Evolutionary conservation across 2,113 vertebrate genomes (phyloP), one percentile per base, ranked within the genome.

Genomic region (Sula dactylatra): DNA sequence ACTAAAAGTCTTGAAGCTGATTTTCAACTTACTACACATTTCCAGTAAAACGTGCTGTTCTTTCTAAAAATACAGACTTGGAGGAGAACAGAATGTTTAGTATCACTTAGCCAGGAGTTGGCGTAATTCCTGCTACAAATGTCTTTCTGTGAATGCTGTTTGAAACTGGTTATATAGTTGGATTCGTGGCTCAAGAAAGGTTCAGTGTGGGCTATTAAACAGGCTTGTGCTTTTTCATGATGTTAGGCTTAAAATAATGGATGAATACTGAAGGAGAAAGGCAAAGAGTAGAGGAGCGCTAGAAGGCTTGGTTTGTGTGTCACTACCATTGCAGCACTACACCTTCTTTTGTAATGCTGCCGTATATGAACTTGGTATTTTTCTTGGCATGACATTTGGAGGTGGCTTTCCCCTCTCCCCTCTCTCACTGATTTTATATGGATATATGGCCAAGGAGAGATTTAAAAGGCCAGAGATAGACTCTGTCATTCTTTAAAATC

Each of bases 21-120:
- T 79, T 83, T 94, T 90, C 50, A 69, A 7, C 42, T 66, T 62
- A 26, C 62, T 74, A 70, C 66, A 79, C 13, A 19, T 90, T 94
- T 92, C 85, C 64, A 90, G 56, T 52, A 38, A 83, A 86, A 86
- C 5, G 3, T 47, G 17, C 44, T 77, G 16, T 86, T 93, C 52
- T 91, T 93, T 77, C 92, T 97, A 73, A 97, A 96, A 95, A 78
- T 78, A 82, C 27, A 42, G 34, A 24, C 58, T 42, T 69, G 49
- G 79, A 84, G 88, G 47, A 69, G 85, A 91, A 92, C 71, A 91
- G 86, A 64, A 62, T 73, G 72, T 82, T 93, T 90, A 65, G 50
- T 69, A 82, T 59, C 70, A 59, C 86, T 93, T 86, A 81, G 45
- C 50, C 10, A 24, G n/a, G 84, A 88, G 49, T 10, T 29, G 40